Base-by-base conservation (phyloP, 2,888 invertebrate genomes). In the Selenia dentaria region DNA sequence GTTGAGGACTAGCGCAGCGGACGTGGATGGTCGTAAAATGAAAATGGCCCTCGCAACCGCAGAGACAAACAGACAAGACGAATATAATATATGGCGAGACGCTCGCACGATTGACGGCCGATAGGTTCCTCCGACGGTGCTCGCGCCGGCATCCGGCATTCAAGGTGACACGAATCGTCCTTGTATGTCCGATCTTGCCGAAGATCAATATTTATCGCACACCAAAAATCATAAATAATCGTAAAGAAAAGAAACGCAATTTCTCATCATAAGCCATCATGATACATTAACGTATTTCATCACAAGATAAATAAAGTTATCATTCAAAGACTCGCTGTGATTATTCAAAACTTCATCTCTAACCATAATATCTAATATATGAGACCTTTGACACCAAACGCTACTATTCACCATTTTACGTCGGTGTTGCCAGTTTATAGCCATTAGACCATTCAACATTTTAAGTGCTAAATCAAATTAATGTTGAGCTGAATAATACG, bases 151-250 rank as follows among this genome's bases (percentile, higher is more conserved):
- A 85, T 89, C 89, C 88, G 88, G 86, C 82, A 81, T 74, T 81
- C 88, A 88, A 89, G 88, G 89, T 89, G 88, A 89, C 84, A 81
- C 80, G 59, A 62, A 62, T 77, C 79, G 86, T 88, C 87, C 83
- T 84, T 82, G 81, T 84, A 78, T 80, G 82, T 81, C 81, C 82
- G 79, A 79, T 78, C 77, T 60, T 54, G 5, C 3, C 22, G 1
- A 24, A 24, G 3, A 24, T n/a, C 6, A 24, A 24, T 24, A n/a
- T 24, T n/a, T n/a, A 24, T 24, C 8, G 8, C 2, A 24, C 5
- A 22, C 6, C n/a, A 36, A n/a, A n/a, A n/a, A n/a, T n/a, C n/a
- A n/a, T n/a, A n/a, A n/a, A n/a, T n/a, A n/a, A n/a, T n/a, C n/a
- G n/a, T n/a, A n/a, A n/a, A n/a, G n/a, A n/a, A n/a, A 26, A 31